phyloP scores from a whole-genome alignment of 2,888 invertebrate genomes.

The Apomyelois bistriatella region DNA sequence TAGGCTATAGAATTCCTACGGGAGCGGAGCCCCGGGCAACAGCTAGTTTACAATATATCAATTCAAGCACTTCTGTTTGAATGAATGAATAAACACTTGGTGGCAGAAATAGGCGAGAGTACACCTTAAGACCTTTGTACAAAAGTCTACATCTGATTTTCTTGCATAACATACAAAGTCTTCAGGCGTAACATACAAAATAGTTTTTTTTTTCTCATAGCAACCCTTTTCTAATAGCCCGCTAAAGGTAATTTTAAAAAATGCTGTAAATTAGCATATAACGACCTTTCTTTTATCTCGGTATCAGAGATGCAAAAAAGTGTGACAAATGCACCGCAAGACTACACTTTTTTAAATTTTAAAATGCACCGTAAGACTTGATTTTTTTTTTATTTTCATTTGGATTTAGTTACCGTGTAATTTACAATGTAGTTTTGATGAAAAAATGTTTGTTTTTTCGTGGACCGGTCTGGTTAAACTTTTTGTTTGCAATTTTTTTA shows the following conservation, averaged over 20 bases:
- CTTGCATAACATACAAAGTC: no score
- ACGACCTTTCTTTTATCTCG: slow-evolving; percentile 51
- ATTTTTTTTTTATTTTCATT: slow-evolving; percentile 31
- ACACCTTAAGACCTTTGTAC: no score
- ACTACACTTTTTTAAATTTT: slow-evolving; percentile 27
- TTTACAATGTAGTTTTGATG: slow-evolving; percentile 40
- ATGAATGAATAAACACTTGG: no score
- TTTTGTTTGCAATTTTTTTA: neutral
- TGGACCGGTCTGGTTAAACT: neutral
- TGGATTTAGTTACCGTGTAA: slow-evolving; percentile 51
- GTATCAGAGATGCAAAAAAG: slow-evolving; percentile 39
- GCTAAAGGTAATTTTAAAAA: slow-evolving; percentile 17
- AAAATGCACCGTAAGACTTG: slow-evolving; percentile 10
- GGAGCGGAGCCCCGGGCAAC: no score
- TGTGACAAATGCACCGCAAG: slow-evolving; percentile 9
- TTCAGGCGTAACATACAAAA: no score
- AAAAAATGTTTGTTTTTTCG: slow-evolving; percentile 7
- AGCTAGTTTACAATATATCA: no score
- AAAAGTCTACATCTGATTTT: no score
- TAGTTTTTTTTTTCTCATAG: no score
- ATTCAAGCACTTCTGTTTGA: no score
- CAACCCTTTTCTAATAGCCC: no score
- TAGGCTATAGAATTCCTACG: no score
- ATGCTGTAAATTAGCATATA: slow-evolving; percentile 49
- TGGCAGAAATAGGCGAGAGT: no score